Evolutionary conservation across 2,888 invertebrate genomes (phyloP), one percentile per base, ranked within the genome.

Genomic region (Caenorhabditis sinica): DNA sequence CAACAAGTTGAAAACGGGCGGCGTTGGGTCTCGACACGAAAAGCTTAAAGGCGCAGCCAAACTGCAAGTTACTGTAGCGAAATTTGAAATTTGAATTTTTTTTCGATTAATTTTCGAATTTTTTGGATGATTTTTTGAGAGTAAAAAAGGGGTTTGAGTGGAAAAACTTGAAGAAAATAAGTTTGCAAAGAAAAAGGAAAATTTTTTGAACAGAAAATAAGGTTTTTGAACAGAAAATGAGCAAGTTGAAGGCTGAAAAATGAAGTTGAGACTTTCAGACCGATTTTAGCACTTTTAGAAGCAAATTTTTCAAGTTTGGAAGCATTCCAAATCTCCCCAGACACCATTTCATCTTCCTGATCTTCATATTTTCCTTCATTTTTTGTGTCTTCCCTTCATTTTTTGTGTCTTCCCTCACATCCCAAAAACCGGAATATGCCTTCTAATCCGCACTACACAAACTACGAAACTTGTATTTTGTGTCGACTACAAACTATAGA

Each of bases 401-500:
- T 49, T 23, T n/a, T 13, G 1, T n/a, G n/a, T n/a, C n/a, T n/a
- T n/a, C n/a, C n/a, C n/a, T n/a, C n/a, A n/a, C n/a, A n/a, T n/a
- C n/a, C n/a, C 15, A 8, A 56, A 60, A 45, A 60, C 11, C 25
- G 17, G n/a, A 30, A 40, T n/a, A n/a, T 69, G 53, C 36, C 40
- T 28, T 53, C 30, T 63, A 63, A 36, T 53, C 20, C 56, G 28
- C 25, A 17, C 11, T 8, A 30, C 23, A 30, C 56, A 40, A 53
- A 36, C 65, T 53, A 53, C 63, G 23, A 17, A 30, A 36, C 20
- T 51, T 51, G 51, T 73, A 45, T 23, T 20, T 49, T 65, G 45
- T 66, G 56, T 28, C n/a, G 17, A 28, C 75, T 66, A 76, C 60
- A 76, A 68, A 76, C 75, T 76, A 76, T 60, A 76, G 60, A 45